phyloP scores from a whole-genome alignment of 2,797 vertebrate species.

The Crax fasciolata region DNA sequence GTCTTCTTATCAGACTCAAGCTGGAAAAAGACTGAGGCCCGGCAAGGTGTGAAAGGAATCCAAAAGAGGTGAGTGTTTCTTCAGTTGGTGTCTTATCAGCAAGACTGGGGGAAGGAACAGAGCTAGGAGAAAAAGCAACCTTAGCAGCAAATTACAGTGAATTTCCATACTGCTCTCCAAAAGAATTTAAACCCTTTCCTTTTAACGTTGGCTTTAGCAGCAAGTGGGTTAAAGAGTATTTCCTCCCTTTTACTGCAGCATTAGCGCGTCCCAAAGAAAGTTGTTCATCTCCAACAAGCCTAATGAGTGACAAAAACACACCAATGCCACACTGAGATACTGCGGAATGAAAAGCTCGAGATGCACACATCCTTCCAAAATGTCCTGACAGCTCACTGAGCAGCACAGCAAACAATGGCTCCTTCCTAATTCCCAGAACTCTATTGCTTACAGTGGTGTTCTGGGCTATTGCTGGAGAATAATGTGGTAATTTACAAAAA shows the following conservation, averaged over 20 bases:
- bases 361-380: slow-evolving; percentile 28
- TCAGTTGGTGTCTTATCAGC: not conserved
- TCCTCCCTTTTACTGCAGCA: not conserved
- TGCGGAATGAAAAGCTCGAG: not conserved
- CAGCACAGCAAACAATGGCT: slow-evolving; percentile 32
- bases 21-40: not conserved
- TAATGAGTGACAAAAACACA: not conserved
- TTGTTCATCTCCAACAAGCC: not conserved
- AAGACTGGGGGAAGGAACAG: not conserved
- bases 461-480: slow-evolving; percentile 21
- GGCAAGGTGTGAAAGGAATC: not conserved
- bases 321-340: not conserved
- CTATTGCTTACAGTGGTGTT: not conserved
- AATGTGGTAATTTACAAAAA: slow-evolving; percentile 2
- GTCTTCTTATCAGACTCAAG: not conserved
- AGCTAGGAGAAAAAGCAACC: not conserved
- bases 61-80: not conserved
- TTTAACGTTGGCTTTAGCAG: not conserved
- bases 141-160: not conserved
- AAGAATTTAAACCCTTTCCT: not conserved
- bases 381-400: slow-evolving; percentile 32
- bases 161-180: not conserved
- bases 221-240: slow-evolving; percentile 5
- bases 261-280: not conserved
- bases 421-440: slow-evolving; percentile 48